Base-by-base conservation (phyloP, 1,140 invertebrate species). In the Gonatopus flavifemur region DNA sequence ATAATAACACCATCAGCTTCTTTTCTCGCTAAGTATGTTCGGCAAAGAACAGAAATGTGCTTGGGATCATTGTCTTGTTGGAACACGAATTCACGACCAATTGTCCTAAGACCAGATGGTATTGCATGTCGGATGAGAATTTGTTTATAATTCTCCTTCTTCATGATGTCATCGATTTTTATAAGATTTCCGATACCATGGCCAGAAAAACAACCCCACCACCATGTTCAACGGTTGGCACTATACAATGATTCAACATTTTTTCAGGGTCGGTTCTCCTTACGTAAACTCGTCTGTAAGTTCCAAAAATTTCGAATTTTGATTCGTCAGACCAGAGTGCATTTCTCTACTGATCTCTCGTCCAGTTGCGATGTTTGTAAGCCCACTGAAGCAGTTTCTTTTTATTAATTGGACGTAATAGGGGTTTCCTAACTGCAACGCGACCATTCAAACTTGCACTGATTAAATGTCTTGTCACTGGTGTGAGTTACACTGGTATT, bases 41-140 rank as follows among this genome's bases (percentile, higher is more conserved):
- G 21, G 37, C 50, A 57, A 13, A 47, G 57, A 25, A 45, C 44
- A 7, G 46, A 35, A 1, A 49, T 64, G 37, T 73, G 65, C 43
- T 74, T 71, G 1, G 66, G 68, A 49, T 72, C 69, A 28, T 70
- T 72, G 43, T 74, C 65, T 31, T 73, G 55, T 44, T 70, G 62
- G 45, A 73, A 72, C 13, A 60, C 48, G 20, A 57, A 62, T 4
- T 33, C 44, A 13, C 15, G 10, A 5, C 48, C 50, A 22, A 59
- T 58, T 18, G 45, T 48, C 48, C 12, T 37, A 41, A 49, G 45
- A 13, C 54, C 59, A 19, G 49, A 57, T 32, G 42, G 21, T 43
- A 68, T 22, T 40, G 58, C 49, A 45, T 58, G 16, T 20, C 42
- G 33, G 15, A 57, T 21, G 24, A 57, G 44, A 45, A 69, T 66